Evolutionary conservation across 2,888 invertebrate species (phyloP).

Genomic region (Hoplodrina blanda): DNA sequence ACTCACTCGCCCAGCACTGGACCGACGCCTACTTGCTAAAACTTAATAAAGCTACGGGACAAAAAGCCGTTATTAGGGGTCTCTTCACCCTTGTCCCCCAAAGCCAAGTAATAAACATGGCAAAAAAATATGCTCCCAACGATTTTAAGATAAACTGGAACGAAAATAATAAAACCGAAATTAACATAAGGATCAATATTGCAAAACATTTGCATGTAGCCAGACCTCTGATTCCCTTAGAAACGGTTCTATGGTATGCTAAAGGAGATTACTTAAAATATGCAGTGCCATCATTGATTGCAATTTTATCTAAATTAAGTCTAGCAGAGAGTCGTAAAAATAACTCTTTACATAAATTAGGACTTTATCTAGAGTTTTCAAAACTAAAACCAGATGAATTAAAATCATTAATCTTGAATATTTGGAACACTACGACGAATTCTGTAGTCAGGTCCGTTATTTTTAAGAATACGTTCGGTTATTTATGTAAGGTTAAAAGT

Average conservation of each 20-base stretch:
- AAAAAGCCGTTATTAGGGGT: constrained; percentile 70
- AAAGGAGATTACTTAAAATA: constrained; percentile 82
- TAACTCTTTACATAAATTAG: constrained; percentile 75
- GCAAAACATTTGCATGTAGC: constrained; percentile 77
- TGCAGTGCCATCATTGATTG: constrained; percentile 76
- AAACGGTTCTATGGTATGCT: constrained; percentile 75
- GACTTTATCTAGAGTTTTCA: constrained; percentile 68
- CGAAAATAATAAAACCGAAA: constrained; percentile 67
- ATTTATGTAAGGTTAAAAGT: constrained; percentile 69
- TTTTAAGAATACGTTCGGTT: constrained; percentile 68
- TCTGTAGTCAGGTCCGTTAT: constrained; percentile 68
- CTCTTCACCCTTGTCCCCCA: constrained; percentile 72
- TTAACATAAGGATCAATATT: constrained; percentile 76
- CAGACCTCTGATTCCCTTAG: constrained; percentile 74
- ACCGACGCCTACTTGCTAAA: constrained; percentile 64
- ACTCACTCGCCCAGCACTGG: constrained; percentile 73
- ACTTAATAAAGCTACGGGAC: constrained; percentile 67
- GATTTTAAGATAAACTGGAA: constrained; percentile 77
- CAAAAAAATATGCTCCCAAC: constrained; percentile 73
- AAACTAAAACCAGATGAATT: constrained; percentile 71
- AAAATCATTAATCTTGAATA: constrained; percentile 48
- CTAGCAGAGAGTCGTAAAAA: constrained; percentile 56
- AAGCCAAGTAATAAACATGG: constrained; percentile 67
- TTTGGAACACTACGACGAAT: constrained; percentile 23
- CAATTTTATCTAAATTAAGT: constrained; percentile 76